These are phyloP conservation scores for Enoplosus armatus DNA, from an alignment of 2,797 vertebrate genomes.

Conservation along the genomic window DNA sequence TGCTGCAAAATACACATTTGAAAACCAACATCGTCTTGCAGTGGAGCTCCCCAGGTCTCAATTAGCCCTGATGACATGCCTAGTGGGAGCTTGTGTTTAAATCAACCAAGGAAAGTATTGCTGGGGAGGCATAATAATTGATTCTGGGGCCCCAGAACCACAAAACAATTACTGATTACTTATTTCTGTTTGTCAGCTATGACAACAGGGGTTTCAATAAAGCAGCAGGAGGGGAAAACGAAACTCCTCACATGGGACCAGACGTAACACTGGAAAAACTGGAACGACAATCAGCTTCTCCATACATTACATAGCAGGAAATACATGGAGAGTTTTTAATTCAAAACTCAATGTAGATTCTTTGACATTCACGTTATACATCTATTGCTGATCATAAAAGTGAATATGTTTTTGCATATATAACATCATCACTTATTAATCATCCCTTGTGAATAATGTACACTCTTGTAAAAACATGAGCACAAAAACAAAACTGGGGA, in stretches of 20 bases:
- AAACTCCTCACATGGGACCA: constrained; percentile 56
- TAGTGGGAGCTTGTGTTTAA: constrained; percentile 80
- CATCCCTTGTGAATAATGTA: constrained; percentile 27
- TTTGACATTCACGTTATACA: not conserved
- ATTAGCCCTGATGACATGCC: constrained; percentile 85
- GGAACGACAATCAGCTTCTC: not conserved
- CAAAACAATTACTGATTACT: constrained; percentile 85
- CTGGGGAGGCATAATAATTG: constrained; percentile 79
- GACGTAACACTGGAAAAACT: constrained; percentile 19
- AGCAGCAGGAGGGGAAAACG: constrained; percentile 72
- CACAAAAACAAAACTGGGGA: constrained; percentile 45
- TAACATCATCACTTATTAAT: not conserved
- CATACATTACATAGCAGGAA: not conserved
- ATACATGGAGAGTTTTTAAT: not conserved
- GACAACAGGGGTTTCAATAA: constrained; percentile 76
- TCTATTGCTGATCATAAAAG: not conserved
- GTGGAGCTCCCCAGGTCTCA: constrained; percentile 79
- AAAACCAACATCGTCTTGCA: constrained; percentile 49
- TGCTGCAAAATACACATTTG: constrained; percentile 28
- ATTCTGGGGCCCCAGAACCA: constrained; percentile 76
- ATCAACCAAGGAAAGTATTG: constrained; percentile 78
- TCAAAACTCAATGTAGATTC: not conserved
- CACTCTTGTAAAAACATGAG: constrained; percentile 47
- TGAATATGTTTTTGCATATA: not conserved
- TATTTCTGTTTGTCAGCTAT: constrained; percentile 77